Percentiles rank a stretch among this genome's conserved stretches.
phyloP scores from a whole-genome alignment of 2,888 invertebrate species.

The Hofmannophila pseudospretella region DNA sequence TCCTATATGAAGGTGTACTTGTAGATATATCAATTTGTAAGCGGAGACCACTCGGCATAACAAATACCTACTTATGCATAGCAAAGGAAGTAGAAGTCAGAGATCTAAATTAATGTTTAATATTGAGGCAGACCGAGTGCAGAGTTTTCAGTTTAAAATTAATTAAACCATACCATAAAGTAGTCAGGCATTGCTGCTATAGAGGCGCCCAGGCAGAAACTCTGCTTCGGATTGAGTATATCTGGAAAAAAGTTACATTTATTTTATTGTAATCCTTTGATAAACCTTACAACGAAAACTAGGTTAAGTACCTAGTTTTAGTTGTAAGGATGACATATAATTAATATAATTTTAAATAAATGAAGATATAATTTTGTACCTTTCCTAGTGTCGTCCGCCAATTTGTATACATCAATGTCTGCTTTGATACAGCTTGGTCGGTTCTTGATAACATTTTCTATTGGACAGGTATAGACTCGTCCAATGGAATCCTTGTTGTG shows the following conservation, averaged over 20 bases:
- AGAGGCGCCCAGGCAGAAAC: slow-evolving; percentile 38
- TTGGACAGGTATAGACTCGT: slow-evolving; percentile 30
- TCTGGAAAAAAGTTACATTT: slow-evolving; percentile 6
- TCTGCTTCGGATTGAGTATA: slow-evolving; percentile 25
- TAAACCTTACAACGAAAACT: too few species aligned
- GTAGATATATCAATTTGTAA: too few species aligned
- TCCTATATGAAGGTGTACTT: too few species aligned
- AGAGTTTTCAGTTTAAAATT: too few species aligned
- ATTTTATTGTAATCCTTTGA: background rate
- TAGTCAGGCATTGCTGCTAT: slow-evolving; percentile 33
- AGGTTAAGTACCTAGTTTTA: too few species aligned
- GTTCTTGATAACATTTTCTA: slow-evolving; percentile 17
- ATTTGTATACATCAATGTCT: slow-evolving; percentile 23
- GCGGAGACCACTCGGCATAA: too few species aligned
- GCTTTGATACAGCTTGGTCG: slow-evolving; percentile 19
- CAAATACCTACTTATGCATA: too few species aligned
- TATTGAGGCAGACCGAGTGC: too few species aligned
- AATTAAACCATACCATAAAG: slow-evolving; percentile 40
- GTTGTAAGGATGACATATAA: too few species aligned
- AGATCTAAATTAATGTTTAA: too few species aligned
- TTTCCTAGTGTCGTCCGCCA: slow-evolving; percentile 19
- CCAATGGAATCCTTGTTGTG: slow-evolving; percentile 26
- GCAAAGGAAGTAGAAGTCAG: too few species aligned
- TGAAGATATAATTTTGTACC: slow-evolving; percentile 15
- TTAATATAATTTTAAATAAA: too few species aligned